Evolutionary conservation across 2,797 vertebrate genomes (phyloP).

Genomic region (Hafferia zeledoni): DNA sequence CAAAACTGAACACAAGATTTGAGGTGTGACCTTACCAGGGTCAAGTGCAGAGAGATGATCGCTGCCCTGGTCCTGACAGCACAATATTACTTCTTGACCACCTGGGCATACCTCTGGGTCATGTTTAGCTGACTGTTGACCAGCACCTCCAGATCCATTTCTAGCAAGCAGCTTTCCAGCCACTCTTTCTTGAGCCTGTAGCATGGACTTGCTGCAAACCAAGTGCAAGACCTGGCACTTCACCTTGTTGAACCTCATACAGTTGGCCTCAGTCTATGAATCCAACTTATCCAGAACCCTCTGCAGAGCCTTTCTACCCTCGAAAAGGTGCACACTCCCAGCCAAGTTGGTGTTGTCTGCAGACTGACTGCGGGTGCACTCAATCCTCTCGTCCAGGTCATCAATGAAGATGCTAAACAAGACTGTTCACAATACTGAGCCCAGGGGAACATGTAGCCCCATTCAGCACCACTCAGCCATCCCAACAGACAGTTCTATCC

Average conservation of each 20-base stretch:
- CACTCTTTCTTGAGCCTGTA: neutral
- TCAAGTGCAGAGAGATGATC: neutral
- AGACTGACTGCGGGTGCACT: neutral
- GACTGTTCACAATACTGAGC: neutral
- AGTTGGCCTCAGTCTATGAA: neutral
- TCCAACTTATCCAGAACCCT: neutral
- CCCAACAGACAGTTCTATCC: neutral
- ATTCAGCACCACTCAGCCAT: neutral
- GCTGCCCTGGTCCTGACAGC: neutral
- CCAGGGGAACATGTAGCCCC: neutral
- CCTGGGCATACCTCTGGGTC: neutral
- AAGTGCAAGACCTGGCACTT: neutral
- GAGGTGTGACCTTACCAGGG: neutral
- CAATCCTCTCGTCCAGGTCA: neutral
- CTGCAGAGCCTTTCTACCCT: neutral
- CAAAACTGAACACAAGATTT: neutral
- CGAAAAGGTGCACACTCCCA: neutral
- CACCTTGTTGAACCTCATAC: too few species aligned
- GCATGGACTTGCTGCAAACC: neutral
- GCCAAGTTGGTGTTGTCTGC: accelerated
- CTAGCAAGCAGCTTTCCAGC: neutral
- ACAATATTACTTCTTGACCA: neutral
- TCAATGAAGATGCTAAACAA: neutral
- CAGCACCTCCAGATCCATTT: neutral
- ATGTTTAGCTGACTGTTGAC: neutral